phyloP scores from a whole-genome alignment of 2,888 invertebrate species.

The Nephrotoma guestfalica region DNA sequence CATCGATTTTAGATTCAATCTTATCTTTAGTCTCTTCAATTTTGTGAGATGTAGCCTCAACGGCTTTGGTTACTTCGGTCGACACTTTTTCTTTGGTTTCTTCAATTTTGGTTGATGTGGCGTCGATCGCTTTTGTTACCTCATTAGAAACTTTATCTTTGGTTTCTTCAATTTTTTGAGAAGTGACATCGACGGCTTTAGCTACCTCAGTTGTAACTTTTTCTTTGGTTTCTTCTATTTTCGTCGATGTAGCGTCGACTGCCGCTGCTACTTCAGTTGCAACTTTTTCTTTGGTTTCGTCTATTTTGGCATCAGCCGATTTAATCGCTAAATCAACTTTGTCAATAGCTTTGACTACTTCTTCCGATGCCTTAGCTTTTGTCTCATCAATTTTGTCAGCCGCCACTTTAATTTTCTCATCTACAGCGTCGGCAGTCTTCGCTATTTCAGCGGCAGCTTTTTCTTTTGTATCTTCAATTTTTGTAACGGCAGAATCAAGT shows the following conservation, averaged over 20 bases:
- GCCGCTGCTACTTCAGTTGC: not conserved
- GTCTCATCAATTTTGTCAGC: not conserved
- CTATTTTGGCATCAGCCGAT: not conserved
- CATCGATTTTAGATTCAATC: not conserved
- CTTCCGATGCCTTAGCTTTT: not conserved
- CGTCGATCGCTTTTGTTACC: not conserved
- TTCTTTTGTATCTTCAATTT: constrained; percentile 8
- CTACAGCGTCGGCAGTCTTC: not conserved
- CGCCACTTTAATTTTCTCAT: not conserved
- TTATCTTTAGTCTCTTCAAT: not conserved
- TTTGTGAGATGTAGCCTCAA: not conserved
- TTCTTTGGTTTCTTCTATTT: constrained; percentile 7
- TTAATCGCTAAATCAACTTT: not conserved
- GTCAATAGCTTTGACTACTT: not conserved
- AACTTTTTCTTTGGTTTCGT: constrained; percentile 8
- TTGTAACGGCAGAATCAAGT: not conserved
- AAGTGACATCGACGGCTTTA: not conserved
- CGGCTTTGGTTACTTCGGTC: not conserved
- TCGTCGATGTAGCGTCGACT: not conserved
- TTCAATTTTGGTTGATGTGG: not conserved
- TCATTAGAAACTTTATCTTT: not conserved
- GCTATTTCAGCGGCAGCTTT: constrained; percentile 6
- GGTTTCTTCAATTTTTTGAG: not conserved
- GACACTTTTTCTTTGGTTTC: not conserved
- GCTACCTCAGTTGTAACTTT: not conserved